Evolutionary conservation across 2,113 vertebrate species (phyloP).

Genomic region (Daboia siamensis): DNA sequence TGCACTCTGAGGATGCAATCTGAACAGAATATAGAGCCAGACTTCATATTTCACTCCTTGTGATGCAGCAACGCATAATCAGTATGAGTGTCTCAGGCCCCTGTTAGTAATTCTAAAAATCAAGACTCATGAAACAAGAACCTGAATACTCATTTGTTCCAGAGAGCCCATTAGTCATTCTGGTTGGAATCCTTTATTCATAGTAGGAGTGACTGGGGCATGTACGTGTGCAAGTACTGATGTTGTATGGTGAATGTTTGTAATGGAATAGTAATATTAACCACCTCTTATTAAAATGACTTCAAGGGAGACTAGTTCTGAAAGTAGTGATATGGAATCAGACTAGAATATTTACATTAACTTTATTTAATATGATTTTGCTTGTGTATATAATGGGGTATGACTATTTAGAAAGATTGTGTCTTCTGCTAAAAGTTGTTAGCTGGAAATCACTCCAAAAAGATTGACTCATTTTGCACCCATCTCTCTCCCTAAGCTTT

Average conservation of each 20-base stretch:
- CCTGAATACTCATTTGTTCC: neutral
- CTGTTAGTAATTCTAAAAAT: neutral
- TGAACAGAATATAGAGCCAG: neutral
- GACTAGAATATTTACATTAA: neutral
- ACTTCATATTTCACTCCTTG: neutral
- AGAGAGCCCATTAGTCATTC: neutral
- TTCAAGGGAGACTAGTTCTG: neutral
- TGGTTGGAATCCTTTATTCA: neutral
- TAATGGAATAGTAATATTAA: neutral
- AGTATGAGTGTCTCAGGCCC: neutral
- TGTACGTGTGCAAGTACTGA: neutral
- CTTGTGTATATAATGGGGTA: neutral
- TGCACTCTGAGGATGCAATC: conserved; percentile 3
- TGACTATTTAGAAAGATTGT: neutral
- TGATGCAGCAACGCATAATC: neutral
- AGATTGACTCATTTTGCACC: neutral
- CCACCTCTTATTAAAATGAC: neutral
- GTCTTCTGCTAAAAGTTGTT: neutral
- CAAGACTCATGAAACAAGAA: neutral
- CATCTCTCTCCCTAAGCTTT: neutral
- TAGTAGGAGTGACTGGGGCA: neutral
- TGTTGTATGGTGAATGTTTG: neutral
- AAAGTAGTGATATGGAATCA: neutral
- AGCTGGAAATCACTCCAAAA: neutral
- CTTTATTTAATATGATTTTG: neutral